Conservation (phyloP, 2,888 invertebrate species). For the Mythimna vitellina region DNA sequence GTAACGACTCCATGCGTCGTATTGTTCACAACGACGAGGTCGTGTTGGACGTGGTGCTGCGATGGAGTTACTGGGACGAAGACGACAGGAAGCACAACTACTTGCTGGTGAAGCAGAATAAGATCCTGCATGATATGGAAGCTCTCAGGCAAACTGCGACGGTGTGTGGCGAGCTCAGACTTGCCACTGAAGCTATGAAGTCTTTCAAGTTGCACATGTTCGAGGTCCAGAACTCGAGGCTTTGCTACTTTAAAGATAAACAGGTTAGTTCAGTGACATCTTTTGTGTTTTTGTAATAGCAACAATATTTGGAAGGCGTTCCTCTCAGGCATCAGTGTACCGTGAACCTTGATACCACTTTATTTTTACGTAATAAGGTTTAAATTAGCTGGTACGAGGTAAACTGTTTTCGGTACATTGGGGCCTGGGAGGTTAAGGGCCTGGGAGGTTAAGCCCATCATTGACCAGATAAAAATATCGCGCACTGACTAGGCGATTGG, state of each 20-base stretch:
- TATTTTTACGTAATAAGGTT: too few species aligned
- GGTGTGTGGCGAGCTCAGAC: conserved; percentile 94
- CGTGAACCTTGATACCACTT: too few species aligned
- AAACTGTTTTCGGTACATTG: too few species aligned
- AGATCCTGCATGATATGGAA: conserved; percentile 86
- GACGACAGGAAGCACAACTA: conserved; percentile 96
- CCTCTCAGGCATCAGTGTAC: too few species aligned
- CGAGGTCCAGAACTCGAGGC: conserved; percentile 94
- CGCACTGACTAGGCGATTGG: too few species aligned
- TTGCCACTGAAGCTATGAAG: conserved; percentile 94
- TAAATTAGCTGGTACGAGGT: too few species aligned
- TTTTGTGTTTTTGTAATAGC: background rate
- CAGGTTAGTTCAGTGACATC: conserved; percentile 77
- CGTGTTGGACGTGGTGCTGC: conserved; percentile 92
- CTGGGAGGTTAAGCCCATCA: too few species aligned
- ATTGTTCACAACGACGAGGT: conserved; percentile 95
- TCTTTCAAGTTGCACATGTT: conserved; percentile 94
- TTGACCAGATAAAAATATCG: too few species aligned
- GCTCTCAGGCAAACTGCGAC: conserved; percentile 91
- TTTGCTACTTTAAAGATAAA: conserved; percentile 95
- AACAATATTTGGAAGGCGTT: too few species aligned
- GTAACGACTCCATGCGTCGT: conserved; percentile 93
- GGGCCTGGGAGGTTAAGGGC: too few species aligned
- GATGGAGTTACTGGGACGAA: conserved; percentile 97
- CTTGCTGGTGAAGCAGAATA: conserved; percentile 92